Percentiles rank a stretch among this genome's conserved stretches.
phyloP scores from a whole-genome alignment of 2,888 invertebrate species.

The Pelosia muscerda region DNA sequence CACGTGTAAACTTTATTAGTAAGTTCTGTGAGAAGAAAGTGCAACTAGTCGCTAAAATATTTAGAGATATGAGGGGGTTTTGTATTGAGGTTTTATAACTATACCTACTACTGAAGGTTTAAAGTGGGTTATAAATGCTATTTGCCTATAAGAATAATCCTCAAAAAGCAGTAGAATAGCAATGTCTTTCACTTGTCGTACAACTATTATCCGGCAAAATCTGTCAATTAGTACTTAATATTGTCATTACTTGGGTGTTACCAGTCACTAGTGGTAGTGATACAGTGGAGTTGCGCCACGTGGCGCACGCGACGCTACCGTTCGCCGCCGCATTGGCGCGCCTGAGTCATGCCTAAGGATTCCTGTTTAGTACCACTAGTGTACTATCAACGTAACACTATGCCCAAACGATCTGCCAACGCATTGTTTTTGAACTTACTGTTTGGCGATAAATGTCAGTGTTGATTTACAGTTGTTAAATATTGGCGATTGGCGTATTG shows the following conservation, averaged over 20 bases:
- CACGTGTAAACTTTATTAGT: conserved; percentile 16
- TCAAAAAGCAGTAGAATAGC: too few species aligned
- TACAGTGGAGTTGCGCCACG: conserved; percentile 39
- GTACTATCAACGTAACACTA: conserved; percentile 76
- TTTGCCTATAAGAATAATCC: background rate
- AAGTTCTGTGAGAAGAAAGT: background rate
- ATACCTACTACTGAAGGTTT: background rate
- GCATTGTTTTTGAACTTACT: conserved; percentile 84
- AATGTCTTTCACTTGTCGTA: background rate
- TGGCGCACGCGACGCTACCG: conserved; percentile 54
- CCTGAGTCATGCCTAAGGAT: conserved; percentile 82
- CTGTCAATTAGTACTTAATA: background rate
- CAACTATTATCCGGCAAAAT: background rate
- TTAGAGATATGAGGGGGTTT: too few species aligned
- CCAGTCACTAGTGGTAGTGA: background rate
- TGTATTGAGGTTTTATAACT: too few species aligned
- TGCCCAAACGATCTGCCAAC: conserved; percentile 84
- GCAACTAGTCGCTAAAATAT: background rate
- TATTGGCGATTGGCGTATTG: conserved; percentile 54
- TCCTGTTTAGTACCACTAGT: conserved; percentile 71
- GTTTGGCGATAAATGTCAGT: conserved; percentile 76
- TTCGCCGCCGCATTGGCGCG: conserved; percentile 56
- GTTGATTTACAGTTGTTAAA: conserved; percentile 71
- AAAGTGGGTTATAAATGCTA: background rate
- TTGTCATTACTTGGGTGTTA: background rate